A percentile compares a stretch with the other conserved stretches of the same genome.
These are phyloP conservation scores for Bombus affinis DNA, from an alignment of 1,140 invertebrate species.

Conservation along the genomic window DNA sequence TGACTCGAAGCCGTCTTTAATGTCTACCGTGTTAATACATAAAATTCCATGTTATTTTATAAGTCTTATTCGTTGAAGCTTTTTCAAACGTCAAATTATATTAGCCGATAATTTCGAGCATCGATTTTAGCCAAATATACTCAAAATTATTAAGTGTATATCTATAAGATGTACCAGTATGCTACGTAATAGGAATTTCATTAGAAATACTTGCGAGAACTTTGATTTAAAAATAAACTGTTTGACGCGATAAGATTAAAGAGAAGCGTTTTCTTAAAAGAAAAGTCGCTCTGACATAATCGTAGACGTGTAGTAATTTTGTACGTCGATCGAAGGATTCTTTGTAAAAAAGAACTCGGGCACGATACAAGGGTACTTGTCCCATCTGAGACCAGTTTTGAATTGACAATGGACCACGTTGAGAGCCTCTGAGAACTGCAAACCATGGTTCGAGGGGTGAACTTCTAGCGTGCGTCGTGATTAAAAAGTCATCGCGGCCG, in stretches of 20 bases:
- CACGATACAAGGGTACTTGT: background rate
- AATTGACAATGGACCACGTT: constrained; percentile 31
- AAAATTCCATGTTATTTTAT: constrained; percentile 48
- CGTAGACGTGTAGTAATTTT: background rate
- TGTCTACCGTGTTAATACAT: constrained; percentile 36
- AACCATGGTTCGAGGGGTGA: constrained; percentile 54
- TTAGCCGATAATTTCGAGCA: background rate
- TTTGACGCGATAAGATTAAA: background rate
- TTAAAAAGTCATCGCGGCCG: constrained; percentile 69
- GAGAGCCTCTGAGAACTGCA: constrained; percentile 48
- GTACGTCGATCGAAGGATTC: background rate
- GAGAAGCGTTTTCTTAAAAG: background rate
- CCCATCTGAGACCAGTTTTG: background rate
- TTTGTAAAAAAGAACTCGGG: background rate
- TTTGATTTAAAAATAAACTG: background rate
- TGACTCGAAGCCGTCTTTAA: constrained; percentile 42
- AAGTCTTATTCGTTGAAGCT: background rate
- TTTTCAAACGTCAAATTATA: background rate
- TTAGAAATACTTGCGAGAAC: background rate
- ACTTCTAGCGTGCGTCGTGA: constrained; percentile 58
- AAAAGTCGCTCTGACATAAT: background rate
- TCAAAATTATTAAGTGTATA: background rate
- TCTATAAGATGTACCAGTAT: background rate
- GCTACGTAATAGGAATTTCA: background rate
- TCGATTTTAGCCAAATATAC: background rate